Evolutionary conservation across 2,113 vertebrate genomes (phyloP).

Genomic region (Rutilus rutilus): DNA sequence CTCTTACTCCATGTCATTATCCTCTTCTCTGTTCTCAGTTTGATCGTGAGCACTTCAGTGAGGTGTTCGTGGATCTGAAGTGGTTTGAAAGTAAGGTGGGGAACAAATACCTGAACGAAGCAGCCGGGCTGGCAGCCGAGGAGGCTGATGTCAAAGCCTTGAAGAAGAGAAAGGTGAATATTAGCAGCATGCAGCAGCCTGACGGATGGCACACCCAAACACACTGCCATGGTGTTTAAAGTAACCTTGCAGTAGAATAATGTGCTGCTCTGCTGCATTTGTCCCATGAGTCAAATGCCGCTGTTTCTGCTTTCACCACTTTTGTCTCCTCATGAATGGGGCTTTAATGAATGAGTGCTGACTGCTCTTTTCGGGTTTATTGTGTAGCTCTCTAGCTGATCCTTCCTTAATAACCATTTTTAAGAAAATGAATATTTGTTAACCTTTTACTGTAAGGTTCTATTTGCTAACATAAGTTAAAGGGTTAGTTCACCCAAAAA

Average conservation of each 20-base stretch:
- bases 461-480: too few species aligned
- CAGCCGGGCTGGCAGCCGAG: constrained; percentile 91
- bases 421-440: too few species aligned
- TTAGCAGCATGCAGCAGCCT: not conserved
- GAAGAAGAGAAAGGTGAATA: constrained; percentile 80
- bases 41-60: constrained; percentile 95
- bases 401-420: too few species aligned
- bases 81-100: constrained; percentile 99
- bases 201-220: not conserved
- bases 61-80: constrained; percentile 97
- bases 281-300: not conserved
- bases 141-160: constrained; percentile 80
- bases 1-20: not conserved
- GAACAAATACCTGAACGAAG: constrained; percentile 97
- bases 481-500: too few species aligned
- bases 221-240: not conserved
- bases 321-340: not conserved
- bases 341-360: not conserved
- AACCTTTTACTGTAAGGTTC: too few species aligned
- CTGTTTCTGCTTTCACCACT: not conserved
- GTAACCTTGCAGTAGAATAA: not conserved
- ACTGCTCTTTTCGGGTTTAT: not conserved
- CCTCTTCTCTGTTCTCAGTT: constrained; percentile 75
- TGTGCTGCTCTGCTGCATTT: not conserved
- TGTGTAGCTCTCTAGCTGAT: not conserved